Evolutionary conservation across 2,113 vertebrate species (phyloP).

Genomic region (Labeo rohita): DNA sequence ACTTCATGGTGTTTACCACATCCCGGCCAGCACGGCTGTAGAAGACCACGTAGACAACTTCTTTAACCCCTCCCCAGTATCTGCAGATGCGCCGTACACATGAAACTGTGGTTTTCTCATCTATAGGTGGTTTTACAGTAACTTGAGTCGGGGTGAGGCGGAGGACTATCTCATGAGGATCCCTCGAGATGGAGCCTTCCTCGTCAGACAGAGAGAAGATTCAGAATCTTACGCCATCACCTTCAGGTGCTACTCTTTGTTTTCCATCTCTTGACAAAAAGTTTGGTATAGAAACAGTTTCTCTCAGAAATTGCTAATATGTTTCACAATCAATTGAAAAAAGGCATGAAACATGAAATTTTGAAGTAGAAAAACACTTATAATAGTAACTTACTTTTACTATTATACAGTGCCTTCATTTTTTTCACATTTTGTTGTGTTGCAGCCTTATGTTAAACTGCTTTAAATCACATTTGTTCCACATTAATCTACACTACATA

Average conservation of each 20-base stretch:
- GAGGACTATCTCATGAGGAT: conserved; percentile 95
- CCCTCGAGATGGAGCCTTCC: conserved; percentile 94
- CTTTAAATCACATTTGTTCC: too few relatives aligned
- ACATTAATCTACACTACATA: too few relatives aligned
- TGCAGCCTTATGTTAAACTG: too few relatives aligned
- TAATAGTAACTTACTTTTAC: too few relatives aligned
- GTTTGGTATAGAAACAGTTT: not conserved
- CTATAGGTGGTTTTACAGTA: conserved; percentile 92
- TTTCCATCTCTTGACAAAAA: not conserved
- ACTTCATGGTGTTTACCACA: not conserved
- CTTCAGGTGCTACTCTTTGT: conserved; percentile 83
- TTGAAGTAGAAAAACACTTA: too few relatives aligned
- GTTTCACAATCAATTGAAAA: too few relatives aligned
- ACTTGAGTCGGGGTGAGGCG: conserved; percentile 92
- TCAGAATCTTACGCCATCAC: conserved; percentile 91
- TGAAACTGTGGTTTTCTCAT: conserved; percentile 18
- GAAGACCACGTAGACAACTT: conserved; percentile 10
- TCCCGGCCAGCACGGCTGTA: not conserved
- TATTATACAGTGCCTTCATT: too few relatives aligned
- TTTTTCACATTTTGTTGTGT: too few relatives aligned
- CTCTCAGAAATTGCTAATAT: too few relatives aligned
- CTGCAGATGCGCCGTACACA: not conserved
- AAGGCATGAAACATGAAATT: not conserved
- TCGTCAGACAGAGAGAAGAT: conserved; percentile 90
- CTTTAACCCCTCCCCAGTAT: not conserved